These are phyloP conservation scores for Tachuris rubrigastra DNA, from an alignment of 2,113 vertebrate genomes.

Conservation along the genomic window DNA sequence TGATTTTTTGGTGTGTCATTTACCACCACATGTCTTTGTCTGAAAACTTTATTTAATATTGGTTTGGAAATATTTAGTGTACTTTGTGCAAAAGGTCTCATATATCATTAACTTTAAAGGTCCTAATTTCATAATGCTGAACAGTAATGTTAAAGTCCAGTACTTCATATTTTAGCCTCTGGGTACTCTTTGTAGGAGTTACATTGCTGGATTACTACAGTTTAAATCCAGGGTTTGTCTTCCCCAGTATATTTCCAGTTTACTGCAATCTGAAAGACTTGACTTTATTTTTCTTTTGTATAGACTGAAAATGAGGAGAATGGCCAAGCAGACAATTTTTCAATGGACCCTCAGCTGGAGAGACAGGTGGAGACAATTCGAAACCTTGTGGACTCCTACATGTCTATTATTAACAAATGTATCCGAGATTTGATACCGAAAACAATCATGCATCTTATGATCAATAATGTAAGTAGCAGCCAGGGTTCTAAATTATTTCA, in stretches of 20 bases:
- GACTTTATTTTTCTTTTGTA: background rate
- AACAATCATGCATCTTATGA: slow-evolving; percentile 94
- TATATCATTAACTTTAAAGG: background rate
- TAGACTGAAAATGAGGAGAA: slow-evolving; percentile 81
- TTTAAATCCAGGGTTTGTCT: background rate
- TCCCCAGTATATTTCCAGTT: background rate
- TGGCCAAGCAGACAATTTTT: slow-evolving; percentile 82
- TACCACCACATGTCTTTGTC: accelerated
- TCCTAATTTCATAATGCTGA: background rate
- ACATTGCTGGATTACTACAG: background rate
- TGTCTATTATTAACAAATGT: slow-evolving; percentile 91
- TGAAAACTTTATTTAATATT: background rate
- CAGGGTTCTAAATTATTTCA: background rate
- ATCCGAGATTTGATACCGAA: slow-evolving; percentile 92
- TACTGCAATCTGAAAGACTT: background rate
- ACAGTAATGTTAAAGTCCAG: background rate
- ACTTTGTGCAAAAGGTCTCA: background rate
- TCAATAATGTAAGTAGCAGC: slow-evolving; percentile 84
- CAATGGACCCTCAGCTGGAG: slow-evolving; percentile 89
- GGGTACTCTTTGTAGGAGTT: background rate
- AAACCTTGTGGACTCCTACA: slow-evolving; percentile 92
- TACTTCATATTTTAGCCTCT: background rate
- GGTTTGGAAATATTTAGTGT: background rate
- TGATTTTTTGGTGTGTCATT: background rate
- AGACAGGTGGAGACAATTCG: slow-evolving; percentile 93